phyloP scores from a whole-genome alignment of 2,113 vertebrate species.

The Ceratotherium simum region DNA sequence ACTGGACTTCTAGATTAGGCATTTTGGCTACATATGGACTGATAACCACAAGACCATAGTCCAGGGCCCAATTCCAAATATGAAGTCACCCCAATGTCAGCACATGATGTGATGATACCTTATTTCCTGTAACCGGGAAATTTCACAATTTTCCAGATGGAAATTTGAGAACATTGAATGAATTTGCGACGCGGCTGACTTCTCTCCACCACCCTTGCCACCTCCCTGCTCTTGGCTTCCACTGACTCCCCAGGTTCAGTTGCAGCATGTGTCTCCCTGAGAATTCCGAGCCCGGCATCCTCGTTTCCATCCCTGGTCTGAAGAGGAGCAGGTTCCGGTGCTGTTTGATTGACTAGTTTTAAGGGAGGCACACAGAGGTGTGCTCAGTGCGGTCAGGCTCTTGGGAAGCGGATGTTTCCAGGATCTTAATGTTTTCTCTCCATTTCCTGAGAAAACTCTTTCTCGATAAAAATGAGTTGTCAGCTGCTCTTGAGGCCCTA shows the following conservation, averaged over 20 bases:
- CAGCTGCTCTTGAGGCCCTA: conserved; percentile 36
- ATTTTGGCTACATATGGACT: not conserved
- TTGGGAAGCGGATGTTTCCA: conserved; percentile 50
- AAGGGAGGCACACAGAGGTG: not conserved
- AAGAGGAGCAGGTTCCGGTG: not conserved
- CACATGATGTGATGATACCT: not conserved
- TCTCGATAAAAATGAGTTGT: conserved; percentile 72
- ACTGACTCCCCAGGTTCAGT: not conserved
- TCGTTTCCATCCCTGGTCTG: not conserved
- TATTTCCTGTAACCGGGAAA: not conserved
- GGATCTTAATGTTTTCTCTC: conserved; percentile 53
- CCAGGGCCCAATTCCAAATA: not conserved
- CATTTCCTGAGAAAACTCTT: conserved; percentile 37
- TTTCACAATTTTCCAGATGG: conserved; percentile 23
- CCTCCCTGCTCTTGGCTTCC: not conserved
- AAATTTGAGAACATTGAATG: not conserved
- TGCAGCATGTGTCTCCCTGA: accelerated
- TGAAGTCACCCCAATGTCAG: not conserved
- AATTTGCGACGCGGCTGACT: not conserved
- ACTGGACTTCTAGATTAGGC: not conserved
- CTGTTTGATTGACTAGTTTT: not conserved
- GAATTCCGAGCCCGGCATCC: not conserved
- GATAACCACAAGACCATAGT: not conserved
- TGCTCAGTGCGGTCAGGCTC: not conserved
- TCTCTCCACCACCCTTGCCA: accelerated